A percentile compares a stretch with the other conserved stretches of the same genome.
Conservation (phyloP, 2,888 invertebrate genomes). For the Machimus rusticus region DNA sequence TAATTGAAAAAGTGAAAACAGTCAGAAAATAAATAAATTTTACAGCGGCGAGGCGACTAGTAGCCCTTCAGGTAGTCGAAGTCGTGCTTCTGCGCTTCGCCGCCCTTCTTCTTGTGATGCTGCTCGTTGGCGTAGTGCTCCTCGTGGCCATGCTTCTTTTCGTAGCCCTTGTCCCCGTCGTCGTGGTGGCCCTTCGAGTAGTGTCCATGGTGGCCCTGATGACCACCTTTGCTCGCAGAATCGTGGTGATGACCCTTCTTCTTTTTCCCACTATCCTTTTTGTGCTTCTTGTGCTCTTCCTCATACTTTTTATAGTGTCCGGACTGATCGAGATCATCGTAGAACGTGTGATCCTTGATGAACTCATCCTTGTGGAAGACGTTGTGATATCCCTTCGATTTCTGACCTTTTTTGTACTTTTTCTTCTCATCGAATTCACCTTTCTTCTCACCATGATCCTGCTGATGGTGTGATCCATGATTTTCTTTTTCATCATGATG, state of each 20-base stretch:
- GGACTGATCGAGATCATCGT: constrained; percentile 82
- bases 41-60: not conserved
- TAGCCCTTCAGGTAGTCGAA: constrained; percentile 27
- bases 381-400: constrained; percentile 82
- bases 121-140: constrained; percentile 75
- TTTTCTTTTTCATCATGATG: constrained; percentile 74
- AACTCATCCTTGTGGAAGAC: constrained; percentile 87
- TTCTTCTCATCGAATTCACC: constrained; percentile 73
- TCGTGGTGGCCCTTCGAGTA: constrained; percentile 79
- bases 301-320: constrained; percentile 81
- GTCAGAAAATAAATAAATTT: constrained; percentile 18
- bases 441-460: constrained; percentile 8
- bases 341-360: constrained; percentile 86
- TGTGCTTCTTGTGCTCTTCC: constrained; percentile 75
- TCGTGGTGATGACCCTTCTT: constrained; percentile 80
- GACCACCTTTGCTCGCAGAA: constrained; percentile 75
- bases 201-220: constrained; percentile 78
- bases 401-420: constrained; percentile 80
- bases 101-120: constrained; percentile 76
- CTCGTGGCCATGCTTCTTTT: constrained; percentile 76
- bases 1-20: not conserved
- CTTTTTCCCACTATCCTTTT: constrained; percentile 75
- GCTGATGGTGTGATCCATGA: constrained; percentile 63
- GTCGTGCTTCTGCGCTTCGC: constrained; percentile 51
- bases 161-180: constrained; percentile 77